These are phyloP conservation scores for Setipinna tenuifilis DNA, from an alignment of 2,797 vertebrate species.

Conservation along the genomic window DNA sequence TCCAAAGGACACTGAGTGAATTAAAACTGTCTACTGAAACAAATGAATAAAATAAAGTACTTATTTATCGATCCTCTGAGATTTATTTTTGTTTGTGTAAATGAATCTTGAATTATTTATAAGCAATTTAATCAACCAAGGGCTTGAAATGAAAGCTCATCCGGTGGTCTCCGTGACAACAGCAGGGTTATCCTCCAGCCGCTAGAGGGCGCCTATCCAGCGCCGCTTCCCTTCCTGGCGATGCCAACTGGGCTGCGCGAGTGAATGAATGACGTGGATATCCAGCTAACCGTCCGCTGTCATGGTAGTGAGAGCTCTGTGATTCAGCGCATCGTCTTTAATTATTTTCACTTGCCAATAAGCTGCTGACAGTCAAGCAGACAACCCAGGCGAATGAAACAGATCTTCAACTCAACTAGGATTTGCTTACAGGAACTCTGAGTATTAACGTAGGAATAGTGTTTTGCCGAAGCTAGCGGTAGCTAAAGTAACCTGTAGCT, in stretches of 20 bases:
- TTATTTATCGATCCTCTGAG: too few relatives aligned
- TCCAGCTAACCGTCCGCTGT: neutral
- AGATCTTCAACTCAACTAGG: neutral
- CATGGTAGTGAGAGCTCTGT: neutral
- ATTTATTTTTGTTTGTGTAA: too few relatives aligned
- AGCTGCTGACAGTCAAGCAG: neutral
- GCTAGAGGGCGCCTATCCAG: neutral
- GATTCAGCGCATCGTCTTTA: neutral
- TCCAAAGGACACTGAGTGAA: too few relatives aligned
- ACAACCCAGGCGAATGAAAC: neutral
- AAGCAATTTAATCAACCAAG: neutral
- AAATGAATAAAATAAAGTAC: too few relatives aligned
- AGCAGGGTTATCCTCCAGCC: constrained; percentile 1
- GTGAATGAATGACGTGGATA: constrained; percentile 23
- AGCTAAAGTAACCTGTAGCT: constrained; percentile 10
- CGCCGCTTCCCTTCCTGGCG: neutral
- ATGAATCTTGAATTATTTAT: too few relatives aligned
- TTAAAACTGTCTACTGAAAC: too few relatives aligned
- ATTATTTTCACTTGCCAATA: neutral
- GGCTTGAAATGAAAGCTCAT: neutral
- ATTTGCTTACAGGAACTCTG: neutral
- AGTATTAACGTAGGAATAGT: neutral
- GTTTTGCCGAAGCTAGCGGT: neutral
- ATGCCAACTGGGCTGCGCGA: neutral
- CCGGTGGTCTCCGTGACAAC: neutral